Base-by-base conservation (phyloP, 2,888 invertebrate species). In the Harpalus rufipes region DNA sequence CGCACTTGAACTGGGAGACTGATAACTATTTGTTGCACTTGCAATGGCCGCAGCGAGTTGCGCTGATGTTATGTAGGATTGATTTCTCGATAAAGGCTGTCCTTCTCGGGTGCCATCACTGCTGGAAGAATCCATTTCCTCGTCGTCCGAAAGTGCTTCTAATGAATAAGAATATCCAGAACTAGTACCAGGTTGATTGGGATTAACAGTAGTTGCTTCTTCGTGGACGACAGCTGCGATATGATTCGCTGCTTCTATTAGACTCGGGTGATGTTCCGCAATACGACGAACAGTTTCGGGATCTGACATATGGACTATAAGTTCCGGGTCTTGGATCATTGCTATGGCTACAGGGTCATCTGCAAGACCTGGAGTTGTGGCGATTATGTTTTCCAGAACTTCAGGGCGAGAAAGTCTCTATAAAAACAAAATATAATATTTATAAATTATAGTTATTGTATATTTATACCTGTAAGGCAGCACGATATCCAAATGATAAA, bases 21-120 rank as follows among this genome's bases (percentile, higher is more conserved):
- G 16, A 81, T 63, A 81, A 81, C 41, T 85, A 81, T 44, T 85
- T 25, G 91, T 91, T 10, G 93, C 92, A 87, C 94, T 94, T 87
- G 95, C 94, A 68, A 96, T 91, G 7, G 96, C 96, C 7, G 95
- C 95, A 2, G 95, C 94, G 5, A 96, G 90, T 88, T 96, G 96
- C 56, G 95, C 95, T 25, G 95, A 93, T 14, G 96, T 96, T 85
- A 96, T 96, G 84, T 89, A 89, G 4, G 91, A 90, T 18, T 90
- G 88, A 85, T 91, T 91, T 61, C 90, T 86, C 0, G 88, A 87
- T 14, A 90, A 84, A 2, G 90, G 89, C 85, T 88, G 87, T 4
- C 87, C 87, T 65, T 89, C 87, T 68, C 89, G 86, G 16, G 88
- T 87, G 4, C 91, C 90, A 85, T 91, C 90, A 41, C 88, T 88